Percentiles rank a stretch among this genome's conserved stretches.
phyloP scores from a whole-genome alignment of 2,797 vertebrate genomes.

The Chanos chanos region DNA sequence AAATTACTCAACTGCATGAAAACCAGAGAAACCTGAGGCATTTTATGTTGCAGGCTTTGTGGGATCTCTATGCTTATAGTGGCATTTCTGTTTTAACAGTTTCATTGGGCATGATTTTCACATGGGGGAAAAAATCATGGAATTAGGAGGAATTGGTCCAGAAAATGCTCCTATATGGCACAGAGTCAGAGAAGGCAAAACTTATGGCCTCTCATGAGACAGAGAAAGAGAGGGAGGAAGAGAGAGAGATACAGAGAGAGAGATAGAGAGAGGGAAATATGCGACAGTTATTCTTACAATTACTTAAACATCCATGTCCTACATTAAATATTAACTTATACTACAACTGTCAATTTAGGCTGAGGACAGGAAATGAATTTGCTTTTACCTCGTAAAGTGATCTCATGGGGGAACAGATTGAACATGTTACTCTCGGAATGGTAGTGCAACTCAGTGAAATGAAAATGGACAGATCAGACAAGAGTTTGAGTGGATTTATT shows the following conservation, averaged over 20 bases:
- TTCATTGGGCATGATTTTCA: too few relatives aligned
- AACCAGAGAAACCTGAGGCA: too few relatives aligned
- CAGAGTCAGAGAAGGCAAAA: not conserved
- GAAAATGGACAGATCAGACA: too few relatives aligned
- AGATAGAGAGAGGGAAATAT: not conserved
- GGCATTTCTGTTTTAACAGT: too few relatives aligned
- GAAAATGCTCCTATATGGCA: constrained; percentile 30
- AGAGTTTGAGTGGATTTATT: too few relatives aligned
- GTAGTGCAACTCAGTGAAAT: too few relatives aligned
- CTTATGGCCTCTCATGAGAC: not conserved
- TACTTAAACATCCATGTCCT: not conserved
- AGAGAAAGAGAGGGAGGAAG: not conserved
- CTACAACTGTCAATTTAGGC: constrained; percentile 26
- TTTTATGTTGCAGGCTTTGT: too few relatives aligned
- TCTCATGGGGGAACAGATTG: not conserved
- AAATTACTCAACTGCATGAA: too few relatives aligned
- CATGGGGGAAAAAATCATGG: too few relatives aligned
- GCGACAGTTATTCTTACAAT: not conserved
- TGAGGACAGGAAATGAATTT: not conserved
- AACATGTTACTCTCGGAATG: not conserved
- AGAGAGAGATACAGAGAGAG: not conserved
- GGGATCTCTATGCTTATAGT: too few relatives aligned
- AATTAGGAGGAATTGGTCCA: constrained; percentile 17
- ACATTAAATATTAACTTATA: constrained; percentile 44
- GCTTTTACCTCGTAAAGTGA: not conserved